Evolutionary conservation across 2,113 vertebrate genomes (phyloP).

Genomic region (Corydoras maculifer): DNA sequence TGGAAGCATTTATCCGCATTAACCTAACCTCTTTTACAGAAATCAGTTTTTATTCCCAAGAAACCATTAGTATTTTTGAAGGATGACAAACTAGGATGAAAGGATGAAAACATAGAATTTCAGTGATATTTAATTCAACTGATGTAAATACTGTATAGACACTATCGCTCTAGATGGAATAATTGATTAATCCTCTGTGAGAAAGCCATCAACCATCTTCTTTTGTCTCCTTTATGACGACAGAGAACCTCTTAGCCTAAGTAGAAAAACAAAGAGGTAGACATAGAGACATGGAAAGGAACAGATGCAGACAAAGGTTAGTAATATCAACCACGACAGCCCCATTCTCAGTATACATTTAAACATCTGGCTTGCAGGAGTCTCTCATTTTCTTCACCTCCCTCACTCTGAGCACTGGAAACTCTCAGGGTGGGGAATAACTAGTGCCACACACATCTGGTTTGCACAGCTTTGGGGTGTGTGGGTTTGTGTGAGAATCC

Average conservation of each 20-base stretch:
- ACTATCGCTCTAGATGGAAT: neutral
- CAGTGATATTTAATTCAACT: too few relatives aligned
- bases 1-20: too few relatives aligned
- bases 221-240: conserved; percentile 24
- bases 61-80: too few relatives aligned
- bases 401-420: conserved; percentile 19
- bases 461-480: conserved; percentile 41
- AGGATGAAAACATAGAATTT: too few relatives aligned
- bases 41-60: too few relatives aligned
- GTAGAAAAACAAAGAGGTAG: conserved; percentile 1
- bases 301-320: conserved; percentile 8
- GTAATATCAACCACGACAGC: conserved; percentile 23
- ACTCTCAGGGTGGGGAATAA: conserved; percentile 14
- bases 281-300: neutral
- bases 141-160: too few relatives aligned
- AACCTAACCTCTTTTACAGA: too few relatives aligned
- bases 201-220: neutral
- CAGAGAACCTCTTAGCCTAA: conserved; percentile 47
- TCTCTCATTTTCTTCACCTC: conserved; percentile 1
- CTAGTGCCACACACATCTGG: conserved; percentile 50
- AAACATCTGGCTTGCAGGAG: conserved; percentile 29
- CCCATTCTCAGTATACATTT: conserved; percentile 33
- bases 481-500: conserved; percentile 14
- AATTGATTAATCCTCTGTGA: neutral
- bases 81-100: too few relatives aligned